Base-by-base conservation (phyloP, 2,113 vertebrate genomes). In the Psilopogon haemacephalus region DNA sequence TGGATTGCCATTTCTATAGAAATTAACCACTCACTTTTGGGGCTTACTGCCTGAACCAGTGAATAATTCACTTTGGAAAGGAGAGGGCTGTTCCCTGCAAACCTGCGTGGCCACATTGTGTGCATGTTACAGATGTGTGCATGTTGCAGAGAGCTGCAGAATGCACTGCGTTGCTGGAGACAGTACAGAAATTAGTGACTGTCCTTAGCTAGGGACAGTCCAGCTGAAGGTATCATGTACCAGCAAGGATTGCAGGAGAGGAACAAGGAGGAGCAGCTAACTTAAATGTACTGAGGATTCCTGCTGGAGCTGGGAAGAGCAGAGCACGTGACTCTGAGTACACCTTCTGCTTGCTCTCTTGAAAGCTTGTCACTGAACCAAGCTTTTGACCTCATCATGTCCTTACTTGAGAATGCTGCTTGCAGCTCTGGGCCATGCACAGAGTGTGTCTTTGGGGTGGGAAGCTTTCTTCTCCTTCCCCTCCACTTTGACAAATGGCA, bases 221-320 rank as follows among this genome's bases (percentile, higher is more conserved):
- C 1, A 74, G 33, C 7, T 13, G 5, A 10, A 46, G 6, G 15
- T 19, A 12, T 4, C 6, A 1, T 7, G 26, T 19, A 21, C 26
- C 42, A 24, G 38, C 4, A 42, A 56, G 8, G 30, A 8, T 16
- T 55, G 15, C 9, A 15, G 19, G 11, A 38, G 18, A 10, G 18
- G 35, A 69, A 48, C 6, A 18, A 8, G 24, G 3, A 82, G 44
- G 27, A 67, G 52, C 3, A 46, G 20, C 9, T 30, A 24, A 40
- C 40, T 40, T 14, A n/a, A 12, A 17, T 11, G 4, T 38, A 20
- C 42, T 73, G 16, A 85, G 28, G 8, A 35, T 67, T 19, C 14
- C 20, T 42, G 32, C 0, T 0, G 23, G 20, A 58, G 2, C 13
- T 79, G 27, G 6, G 32, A 19, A 37, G 11, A 65, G 17, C 9